Evolutionary conservation across 2,113 vertebrate genomes (phyloP).

Genomic region (Chlorocebus sabaeus): DNA sequence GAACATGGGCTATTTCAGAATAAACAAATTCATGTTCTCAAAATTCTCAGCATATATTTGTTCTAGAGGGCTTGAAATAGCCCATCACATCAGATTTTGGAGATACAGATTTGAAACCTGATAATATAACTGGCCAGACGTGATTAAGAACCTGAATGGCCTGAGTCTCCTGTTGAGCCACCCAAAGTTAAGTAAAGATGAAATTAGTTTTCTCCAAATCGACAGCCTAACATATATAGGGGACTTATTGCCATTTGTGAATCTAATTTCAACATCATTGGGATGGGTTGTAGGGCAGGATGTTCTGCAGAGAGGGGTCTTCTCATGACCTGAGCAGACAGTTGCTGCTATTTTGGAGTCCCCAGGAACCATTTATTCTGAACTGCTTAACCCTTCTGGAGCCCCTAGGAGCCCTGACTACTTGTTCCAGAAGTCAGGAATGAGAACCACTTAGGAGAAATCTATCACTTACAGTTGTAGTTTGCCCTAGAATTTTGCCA

Average conservation of each 20-base stretch:
- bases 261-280: background rate
- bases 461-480: background rate
- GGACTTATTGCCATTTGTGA: background rate
- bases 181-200: background rate
- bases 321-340: background rate
- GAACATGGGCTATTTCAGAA: background rate
- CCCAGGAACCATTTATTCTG: background rate
- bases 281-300: background rate
- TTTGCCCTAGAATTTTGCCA: background rate
- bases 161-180: background rate
- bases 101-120: slow-evolving; percentile 51
- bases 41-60: background rate
- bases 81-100: background rate
- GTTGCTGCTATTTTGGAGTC: background rate
- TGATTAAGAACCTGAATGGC: slow-evolving; percentile 48
- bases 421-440: background rate
- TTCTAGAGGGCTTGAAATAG: slow-evolving; percentile 18
- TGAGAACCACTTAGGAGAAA: background rate
- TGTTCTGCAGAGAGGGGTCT: background rate
- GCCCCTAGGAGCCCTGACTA: background rate
- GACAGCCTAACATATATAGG: background rate
- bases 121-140: slow-evolving; percentile 38
- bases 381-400: background rate
- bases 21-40: background rate
- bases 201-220: background rate